Conservation (phyloP, 2,797 vertebrate species). For the Hybognathus amarus region DNA sequence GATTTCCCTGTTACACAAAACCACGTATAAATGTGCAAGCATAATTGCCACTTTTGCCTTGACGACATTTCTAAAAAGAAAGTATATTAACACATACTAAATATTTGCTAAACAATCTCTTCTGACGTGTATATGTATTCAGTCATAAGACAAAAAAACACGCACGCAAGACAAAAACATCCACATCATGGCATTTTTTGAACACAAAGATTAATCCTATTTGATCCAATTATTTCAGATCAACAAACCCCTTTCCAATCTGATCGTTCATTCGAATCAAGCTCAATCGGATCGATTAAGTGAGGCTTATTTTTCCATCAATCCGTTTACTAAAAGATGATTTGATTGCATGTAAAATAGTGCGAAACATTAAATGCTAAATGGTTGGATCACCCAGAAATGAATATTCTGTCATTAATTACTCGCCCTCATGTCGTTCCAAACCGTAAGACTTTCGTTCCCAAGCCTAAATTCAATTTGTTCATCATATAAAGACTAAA, state of each 20-base stretch:
- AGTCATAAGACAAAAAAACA: neutral
- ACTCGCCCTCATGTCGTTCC: too few species aligned
- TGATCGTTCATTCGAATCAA: neutral
- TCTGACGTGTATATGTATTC: neutral
- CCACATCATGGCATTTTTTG: neutral
- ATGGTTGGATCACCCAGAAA: too few species aligned
- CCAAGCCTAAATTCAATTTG: too few species aligned
- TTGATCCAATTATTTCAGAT: neutral
- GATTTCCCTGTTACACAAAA: constrained; percentile 84
- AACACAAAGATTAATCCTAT: neutral
- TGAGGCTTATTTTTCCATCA: neutral
- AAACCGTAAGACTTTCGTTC: too few species aligned
- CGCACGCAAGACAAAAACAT: neutral
- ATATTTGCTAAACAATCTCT: too few species aligned
- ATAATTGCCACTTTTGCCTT: neutral
- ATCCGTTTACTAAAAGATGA: neutral
- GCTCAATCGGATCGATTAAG: neutral
- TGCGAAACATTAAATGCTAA: neutral
- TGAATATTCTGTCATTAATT: too few species aligned
- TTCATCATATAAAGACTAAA: too few species aligned
- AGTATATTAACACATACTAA: neutral
- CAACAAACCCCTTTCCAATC: neutral
- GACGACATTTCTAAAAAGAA: neutral
- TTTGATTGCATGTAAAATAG: neutral
- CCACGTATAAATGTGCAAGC: neutral